These are phyloP conservation scores for Nettapus auritus DNA, from an alignment of 2,113 vertebrate genomes.

Conservation along the genomic window DNA sequence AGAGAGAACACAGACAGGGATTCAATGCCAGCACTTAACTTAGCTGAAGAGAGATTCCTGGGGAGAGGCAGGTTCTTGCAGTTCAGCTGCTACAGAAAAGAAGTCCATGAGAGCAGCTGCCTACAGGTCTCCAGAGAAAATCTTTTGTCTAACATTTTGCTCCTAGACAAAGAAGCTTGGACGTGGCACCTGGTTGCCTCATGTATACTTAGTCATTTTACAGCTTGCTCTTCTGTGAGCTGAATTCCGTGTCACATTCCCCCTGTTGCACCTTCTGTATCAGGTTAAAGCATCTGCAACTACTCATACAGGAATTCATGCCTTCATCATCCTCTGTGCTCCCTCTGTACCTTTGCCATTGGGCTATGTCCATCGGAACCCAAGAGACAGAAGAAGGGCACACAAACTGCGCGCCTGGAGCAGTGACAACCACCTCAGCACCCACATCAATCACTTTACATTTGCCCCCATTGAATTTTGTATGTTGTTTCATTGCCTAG, in stretches of 20 bases:
- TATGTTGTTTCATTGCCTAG: background rate
- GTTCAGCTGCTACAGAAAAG: background rate
- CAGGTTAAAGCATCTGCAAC: background rate
- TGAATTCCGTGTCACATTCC: background rate
- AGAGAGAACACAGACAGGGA: background rate
- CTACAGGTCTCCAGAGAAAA: background rate
- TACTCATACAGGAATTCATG: background rate
- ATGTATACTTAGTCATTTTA: background rate
- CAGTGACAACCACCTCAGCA: background rate
- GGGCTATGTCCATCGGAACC: background rate
- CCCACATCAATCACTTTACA: background rate
- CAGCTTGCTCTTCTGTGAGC: background rate
- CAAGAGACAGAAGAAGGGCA: background rate
- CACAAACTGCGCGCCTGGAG: accelerated
- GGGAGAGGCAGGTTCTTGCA: background rate
- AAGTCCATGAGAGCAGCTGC: background rate
- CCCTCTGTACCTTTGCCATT: background rate
- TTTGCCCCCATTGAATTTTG: background rate
- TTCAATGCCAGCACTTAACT: background rate
- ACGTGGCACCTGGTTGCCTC: background rate
- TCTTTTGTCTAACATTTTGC: background rate
- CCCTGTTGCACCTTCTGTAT: background rate
- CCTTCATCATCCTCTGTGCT: background rate
- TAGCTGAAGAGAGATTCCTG: background rate
- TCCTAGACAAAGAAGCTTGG: background rate